Evolutionary conservation across 2,888 invertebrate species (phyloP), one percentile per base, ranked within the genome.

Genomic region (Ferrisia virgata): DNA sequence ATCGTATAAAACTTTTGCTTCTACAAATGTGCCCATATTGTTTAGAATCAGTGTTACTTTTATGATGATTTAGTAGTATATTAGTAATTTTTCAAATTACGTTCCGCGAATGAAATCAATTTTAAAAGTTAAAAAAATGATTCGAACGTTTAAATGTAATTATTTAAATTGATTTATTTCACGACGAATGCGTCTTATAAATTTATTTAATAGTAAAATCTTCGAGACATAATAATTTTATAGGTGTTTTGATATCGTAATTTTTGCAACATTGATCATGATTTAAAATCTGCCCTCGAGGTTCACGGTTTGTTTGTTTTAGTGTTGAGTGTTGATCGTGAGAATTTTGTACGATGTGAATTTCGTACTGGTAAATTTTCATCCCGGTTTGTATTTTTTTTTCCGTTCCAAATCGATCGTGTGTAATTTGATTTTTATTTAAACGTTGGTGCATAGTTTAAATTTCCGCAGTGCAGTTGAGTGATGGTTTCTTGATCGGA

Each of bases 281-380:
- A 76, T 76, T 76, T 18, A 76, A 76, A 76, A 36, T 76, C 72
- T 76, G 72, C 72, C 72, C 72, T 76, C 72, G 72, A 76, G 72
- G 72, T 76, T 36, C 36, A 76, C 72, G 72, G 72, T 76, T 76
- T 76, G 72, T 76, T 76, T 76, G 72, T 76, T 76, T 76, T 76
- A 76, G 72, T 76, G 72, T 53, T 47, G 11, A n/a, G n/a, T 40
- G 8, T 28, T 69, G 72, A 76, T 76, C 72, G 72, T 36, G 36
- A 28, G 72, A 76, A 76, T 76, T 53, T 36, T 76, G 72, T 36
- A 64, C 28, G 18, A 36, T 76, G 72, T 76, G 18, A 36, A 33
- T 33, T 76, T 76, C 36, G n/a, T 36, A 1, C 6, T 36, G 18
- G 33, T n/a, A 1, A 15, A 76, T 18, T 76, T 76, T 76, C 18